phyloP scores from a whole-genome alignment of 2,113 vertebrate genomes.

The Rhineura floridana region DNA sequence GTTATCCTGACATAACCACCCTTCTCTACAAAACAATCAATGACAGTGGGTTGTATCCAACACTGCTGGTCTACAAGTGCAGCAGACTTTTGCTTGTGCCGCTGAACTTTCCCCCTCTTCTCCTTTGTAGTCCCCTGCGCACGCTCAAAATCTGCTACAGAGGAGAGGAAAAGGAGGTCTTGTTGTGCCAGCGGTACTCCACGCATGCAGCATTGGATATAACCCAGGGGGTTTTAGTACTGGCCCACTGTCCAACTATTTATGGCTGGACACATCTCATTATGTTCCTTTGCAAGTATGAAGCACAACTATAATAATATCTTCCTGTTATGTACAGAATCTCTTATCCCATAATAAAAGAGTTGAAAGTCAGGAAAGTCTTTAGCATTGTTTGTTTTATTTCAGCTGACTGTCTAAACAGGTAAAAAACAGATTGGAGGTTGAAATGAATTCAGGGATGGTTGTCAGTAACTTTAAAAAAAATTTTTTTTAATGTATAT shows the following conservation, averaged over 20 bases:
- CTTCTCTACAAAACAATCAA: slow-evolving; percentile 7
- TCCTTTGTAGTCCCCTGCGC: too few relatives aligned
- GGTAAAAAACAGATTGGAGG: background rate
- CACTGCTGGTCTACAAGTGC: background rate
- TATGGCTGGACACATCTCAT: background rate
- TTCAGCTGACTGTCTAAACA: background rate
- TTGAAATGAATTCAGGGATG: background rate
- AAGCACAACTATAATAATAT: background rate
- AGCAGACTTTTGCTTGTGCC: too few relatives aligned
- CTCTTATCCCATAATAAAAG: background rate
- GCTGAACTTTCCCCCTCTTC: too few relatives aligned
- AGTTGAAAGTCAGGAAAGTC: background rate
- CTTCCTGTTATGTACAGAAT: background rate
- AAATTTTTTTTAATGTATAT: too few relatives aligned
- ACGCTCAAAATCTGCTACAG: too few relatives aligned
- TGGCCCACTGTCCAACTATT: background rate
- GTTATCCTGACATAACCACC: background rate
- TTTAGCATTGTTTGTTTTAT: background rate
- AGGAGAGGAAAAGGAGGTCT: too few relatives aligned
- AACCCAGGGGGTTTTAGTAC: too few relatives aligned
- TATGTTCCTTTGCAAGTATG: background rate
- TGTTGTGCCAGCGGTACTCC: too few relatives aligned
- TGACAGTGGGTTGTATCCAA: background rate
- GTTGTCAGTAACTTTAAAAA: too few relatives aligned
- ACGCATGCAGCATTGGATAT: too few relatives aligned